Percentiles rank a stretch among this genome's conserved stretches.
These are phyloP conservation scores for Megaptera novaeangliae DNA, from an alignment of 2,113 vertebrate genomes.

Conservation along the genomic window DNA sequence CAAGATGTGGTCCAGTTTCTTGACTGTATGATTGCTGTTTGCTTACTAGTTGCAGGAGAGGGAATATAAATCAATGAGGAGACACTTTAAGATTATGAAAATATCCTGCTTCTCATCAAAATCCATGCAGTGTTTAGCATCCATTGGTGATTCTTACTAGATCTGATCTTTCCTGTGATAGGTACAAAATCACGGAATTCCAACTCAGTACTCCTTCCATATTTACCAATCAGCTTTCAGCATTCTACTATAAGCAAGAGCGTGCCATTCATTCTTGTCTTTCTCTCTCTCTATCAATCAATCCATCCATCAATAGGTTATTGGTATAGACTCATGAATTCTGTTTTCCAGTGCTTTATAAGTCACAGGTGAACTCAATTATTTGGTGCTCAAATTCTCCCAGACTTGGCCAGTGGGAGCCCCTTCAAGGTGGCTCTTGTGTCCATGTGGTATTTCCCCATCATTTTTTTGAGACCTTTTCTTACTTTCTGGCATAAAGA, in stretches of 20 bases:
- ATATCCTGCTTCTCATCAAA: neutral
- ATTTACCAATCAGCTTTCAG: neutral
- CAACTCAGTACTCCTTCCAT: neutral
- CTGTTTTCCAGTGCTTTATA: neutral
- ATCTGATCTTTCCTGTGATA: neutral
- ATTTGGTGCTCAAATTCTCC: neutral
- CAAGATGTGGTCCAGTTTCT: neutral
- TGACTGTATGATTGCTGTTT: neutral
- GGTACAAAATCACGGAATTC: neutral
- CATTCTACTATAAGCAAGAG: neutral
- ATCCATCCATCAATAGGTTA: neutral
- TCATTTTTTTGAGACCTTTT: neutral
- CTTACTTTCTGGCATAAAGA: neutral
- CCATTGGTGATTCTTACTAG: neutral
- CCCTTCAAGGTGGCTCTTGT: neutral
- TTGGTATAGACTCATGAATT: neutral
- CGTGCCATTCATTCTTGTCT: neutral
- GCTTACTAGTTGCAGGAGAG: neutral
- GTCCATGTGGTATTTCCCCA: neutral
- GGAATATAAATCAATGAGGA: neutral
- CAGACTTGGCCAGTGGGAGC: neutral
- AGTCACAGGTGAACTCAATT: neutral
- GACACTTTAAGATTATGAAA: neutral
- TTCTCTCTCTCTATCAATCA: neutral
- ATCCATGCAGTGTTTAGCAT: neutral